Evolutionary conservation across 2,797 vertebrate species (phyloP).

Genomic region (Chloroceryle amazona): DNA sequence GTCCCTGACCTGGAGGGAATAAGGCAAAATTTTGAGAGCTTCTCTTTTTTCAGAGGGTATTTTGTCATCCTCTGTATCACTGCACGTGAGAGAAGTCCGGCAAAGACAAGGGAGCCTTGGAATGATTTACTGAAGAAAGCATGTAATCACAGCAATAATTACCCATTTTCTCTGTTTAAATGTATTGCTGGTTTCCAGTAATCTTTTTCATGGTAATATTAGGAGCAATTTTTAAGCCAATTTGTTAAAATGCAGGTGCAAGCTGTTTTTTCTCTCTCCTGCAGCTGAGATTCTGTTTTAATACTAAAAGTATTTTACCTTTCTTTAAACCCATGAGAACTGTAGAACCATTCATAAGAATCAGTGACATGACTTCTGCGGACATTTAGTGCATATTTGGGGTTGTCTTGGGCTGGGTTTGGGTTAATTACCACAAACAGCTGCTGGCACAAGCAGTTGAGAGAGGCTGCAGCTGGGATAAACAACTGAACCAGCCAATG

Average conservation of each 20-base stretch:
- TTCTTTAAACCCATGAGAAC: not conserved
- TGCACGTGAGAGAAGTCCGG: not conserved
- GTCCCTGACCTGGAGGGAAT: not conserved
- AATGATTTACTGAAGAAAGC: not conserved
- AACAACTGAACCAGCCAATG: too few species aligned
- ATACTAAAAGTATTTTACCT: not conserved
- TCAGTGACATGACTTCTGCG: not conserved
- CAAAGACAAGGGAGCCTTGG: not conserved
- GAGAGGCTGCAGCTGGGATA: too few species aligned
- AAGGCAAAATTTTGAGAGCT: not conserved
- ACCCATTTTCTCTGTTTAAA: not conserved
- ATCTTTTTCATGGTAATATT: not conserved
- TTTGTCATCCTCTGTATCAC: not conserved
- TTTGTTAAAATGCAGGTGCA: not conserved
- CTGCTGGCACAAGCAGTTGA: too few species aligned
- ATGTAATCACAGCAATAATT: not conserved
- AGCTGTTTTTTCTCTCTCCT: not conserved
- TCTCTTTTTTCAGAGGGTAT: not conserved
- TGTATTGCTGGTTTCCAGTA: not conserved
- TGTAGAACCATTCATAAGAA: accelerated
- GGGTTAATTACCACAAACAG: too few species aligned
- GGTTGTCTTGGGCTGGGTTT: too few species aligned
- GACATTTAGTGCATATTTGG: not conserved
- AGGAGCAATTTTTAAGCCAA: not conserved
- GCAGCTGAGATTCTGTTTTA: not conserved